A percentile compares a stretch with the other conserved stretches of the same genome.
Evolutionary conservation across 2,797 vertebrate species (phyloP).

Genomic region (Anas capensis): DNA sequence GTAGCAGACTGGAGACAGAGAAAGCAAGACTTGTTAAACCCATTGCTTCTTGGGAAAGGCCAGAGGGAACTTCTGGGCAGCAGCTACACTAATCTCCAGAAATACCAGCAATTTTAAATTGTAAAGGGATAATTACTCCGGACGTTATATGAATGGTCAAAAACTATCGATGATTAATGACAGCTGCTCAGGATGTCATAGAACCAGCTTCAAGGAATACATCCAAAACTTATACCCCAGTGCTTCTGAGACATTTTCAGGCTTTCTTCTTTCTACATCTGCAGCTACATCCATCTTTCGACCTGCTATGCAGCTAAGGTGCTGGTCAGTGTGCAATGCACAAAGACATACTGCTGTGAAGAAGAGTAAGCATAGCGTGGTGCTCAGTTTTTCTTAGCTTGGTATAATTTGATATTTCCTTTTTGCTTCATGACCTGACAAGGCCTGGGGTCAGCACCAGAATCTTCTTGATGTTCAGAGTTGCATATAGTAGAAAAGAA

Average conservation of each 20-base stretch:
- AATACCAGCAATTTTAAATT: neutral
- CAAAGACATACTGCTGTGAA: neutral
- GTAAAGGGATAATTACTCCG: neutral
- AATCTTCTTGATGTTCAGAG: neutral
- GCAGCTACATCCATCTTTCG: neutral
- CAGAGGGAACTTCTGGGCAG: neutral
- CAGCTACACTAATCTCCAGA: neutral
- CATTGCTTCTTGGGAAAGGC: neutral
- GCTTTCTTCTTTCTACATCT: neutral
- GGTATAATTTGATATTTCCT: neutral
- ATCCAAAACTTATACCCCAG: neutral
- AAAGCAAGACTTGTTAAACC: neutral
- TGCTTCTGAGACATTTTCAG: neutral
- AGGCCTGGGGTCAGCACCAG: neutral
- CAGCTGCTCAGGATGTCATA: neutral
- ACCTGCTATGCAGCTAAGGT: neutral
- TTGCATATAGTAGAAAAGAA: neutral
- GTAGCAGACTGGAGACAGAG: neutral
- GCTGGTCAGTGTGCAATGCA: neutral
- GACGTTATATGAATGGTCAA: neutral
- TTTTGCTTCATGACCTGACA: neutral
- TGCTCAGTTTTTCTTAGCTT: neutral
- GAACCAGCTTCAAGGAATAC: neutral
- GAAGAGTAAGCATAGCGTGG: accelerated
- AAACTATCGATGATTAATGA: neutral